Conservation (phyloP, 2,888 invertebrate species). For the Timandra comae region DNA sequence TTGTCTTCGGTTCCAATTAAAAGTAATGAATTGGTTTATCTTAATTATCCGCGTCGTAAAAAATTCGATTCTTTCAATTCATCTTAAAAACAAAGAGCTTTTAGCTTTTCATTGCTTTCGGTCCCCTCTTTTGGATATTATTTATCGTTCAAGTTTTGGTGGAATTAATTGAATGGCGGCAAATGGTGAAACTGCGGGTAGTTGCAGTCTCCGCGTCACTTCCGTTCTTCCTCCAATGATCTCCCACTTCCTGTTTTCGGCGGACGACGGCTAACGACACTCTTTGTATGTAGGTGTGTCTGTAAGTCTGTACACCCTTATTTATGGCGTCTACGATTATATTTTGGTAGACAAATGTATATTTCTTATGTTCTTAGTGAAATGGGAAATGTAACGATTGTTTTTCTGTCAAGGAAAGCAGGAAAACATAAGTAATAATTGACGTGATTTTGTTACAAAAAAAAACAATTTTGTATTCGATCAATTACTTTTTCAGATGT, state of each 20-base stretch:
- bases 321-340: slow-evolving; percentile 27
- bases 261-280: slow-evolving; percentile 46
- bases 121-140: slow-evolving; percentile 45
- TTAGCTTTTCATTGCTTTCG: slow-evolving; percentile 35
- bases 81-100: slow-evolving; percentile 49
- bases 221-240: slow-evolving; percentile 61
- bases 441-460: too few species aligned
- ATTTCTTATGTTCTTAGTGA: too few species aligned
- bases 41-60: slow-evolving; percentile 9
- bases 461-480: too few species aligned
- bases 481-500: too few species aligned
- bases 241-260: slow-evolving; percentile 55
- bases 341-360: too few species aligned
- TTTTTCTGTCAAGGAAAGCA: too few species aligned
- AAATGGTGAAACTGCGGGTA: slow-evolving; percentile 33
- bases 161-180: slow-evolving; percentile 55
- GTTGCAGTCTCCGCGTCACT: slow-evolving; percentile 51
- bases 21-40: too few species aligned
- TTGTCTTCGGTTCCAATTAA: too few species aligned
- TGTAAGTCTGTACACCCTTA: slow-evolving; percentile 34
- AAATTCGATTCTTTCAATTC: slow-evolving; percentile 34
- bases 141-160: slow-evolving; percentile 49
- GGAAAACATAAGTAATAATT: too few species aligned
- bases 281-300: slow-evolving; percentile 34
- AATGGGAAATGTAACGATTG: too few species aligned